Evolutionary conservation across 2,797 vertebrate species (phyloP).

Genomic region (Dromococcyx pavoninus): DNA sequence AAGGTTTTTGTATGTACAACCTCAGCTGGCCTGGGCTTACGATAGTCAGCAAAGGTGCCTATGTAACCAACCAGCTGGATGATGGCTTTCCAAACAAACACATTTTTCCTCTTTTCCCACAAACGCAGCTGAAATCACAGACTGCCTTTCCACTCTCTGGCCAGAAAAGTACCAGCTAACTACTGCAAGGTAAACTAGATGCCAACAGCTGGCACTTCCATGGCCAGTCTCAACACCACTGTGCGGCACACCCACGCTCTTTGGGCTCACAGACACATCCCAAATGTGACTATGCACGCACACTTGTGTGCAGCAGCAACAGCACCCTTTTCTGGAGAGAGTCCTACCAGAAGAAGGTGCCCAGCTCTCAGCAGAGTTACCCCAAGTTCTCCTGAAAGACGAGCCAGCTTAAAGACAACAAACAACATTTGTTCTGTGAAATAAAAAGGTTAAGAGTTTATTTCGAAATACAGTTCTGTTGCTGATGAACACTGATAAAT

Average conservation of each 20-base stretch:
- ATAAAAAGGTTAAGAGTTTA: background rate
- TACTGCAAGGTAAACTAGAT: background rate
- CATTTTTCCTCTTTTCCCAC: background rate
- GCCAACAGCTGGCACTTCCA: background rate
- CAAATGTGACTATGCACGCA: background rate
- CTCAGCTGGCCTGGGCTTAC: rapidly evolving
- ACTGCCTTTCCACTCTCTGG: background rate
- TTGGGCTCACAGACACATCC: background rate
- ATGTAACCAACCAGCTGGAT: background rate
- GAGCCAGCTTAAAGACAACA: background rate
- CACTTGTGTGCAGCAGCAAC: background rate
- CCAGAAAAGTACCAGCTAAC: background rate
- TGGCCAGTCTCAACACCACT: rapidly evolving
- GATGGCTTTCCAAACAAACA: background rate
- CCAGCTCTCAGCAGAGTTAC: background rate
- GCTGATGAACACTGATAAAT: background rate
- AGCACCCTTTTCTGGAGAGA: background rate
- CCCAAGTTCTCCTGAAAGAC: background rate
- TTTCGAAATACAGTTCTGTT: rapidly evolving
- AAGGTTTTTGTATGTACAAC: background rate
- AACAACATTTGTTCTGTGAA: background rate
- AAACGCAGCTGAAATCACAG: background rate
- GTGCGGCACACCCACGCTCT: rapidly evolving
- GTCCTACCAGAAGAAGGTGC: background rate
- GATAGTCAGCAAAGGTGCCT: background rate